Evolutionary conservation across 2,113 vertebrate genomes (phyloP).

Genomic region (Chlamydotis undulata): DNA sequence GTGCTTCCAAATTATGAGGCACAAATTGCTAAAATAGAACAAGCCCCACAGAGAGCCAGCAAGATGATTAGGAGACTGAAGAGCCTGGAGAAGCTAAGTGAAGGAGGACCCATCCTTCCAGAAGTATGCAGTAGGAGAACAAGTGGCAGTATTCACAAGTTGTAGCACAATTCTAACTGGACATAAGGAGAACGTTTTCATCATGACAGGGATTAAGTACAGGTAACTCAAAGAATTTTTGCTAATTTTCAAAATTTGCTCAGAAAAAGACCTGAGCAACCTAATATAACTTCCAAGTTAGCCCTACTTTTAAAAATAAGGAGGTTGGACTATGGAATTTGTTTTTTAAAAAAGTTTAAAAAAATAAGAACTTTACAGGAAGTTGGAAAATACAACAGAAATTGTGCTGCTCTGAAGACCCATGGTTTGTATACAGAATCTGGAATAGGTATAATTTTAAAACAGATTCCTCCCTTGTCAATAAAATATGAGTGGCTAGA

Average conservation of each 20-base stretch:
- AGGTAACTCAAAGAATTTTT: background rate
- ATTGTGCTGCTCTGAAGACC: background rate
- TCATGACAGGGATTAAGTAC: background rate
- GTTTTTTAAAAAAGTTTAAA: background rate
- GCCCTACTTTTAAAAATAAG: background rate
- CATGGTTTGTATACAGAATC: background rate
- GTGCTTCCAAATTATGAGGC: background rate
- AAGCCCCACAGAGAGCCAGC: background rate
- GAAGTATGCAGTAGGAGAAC: background rate
- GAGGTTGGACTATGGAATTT: background rate
- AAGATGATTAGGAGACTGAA: background rate
- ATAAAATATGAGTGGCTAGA: background rate
- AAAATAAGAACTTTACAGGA: background rate
- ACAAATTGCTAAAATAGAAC: background rate
- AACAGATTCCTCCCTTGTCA: background rate
- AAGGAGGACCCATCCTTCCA: background rate
- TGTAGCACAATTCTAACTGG: background rate
- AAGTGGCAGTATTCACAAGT: background rate
- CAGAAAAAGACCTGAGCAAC: background rate
- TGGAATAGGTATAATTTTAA: background rate
- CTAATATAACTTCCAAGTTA: background rate
- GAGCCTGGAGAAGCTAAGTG: background rate
- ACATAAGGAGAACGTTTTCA: background rate
- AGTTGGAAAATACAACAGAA: background rate
- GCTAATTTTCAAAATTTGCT: background rate